Evolutionary conservation across 1,140 invertebrate species (phyloP), one percentile per base, ranked within the genome.

Genomic region (Papilio aristodemus): DNA sequence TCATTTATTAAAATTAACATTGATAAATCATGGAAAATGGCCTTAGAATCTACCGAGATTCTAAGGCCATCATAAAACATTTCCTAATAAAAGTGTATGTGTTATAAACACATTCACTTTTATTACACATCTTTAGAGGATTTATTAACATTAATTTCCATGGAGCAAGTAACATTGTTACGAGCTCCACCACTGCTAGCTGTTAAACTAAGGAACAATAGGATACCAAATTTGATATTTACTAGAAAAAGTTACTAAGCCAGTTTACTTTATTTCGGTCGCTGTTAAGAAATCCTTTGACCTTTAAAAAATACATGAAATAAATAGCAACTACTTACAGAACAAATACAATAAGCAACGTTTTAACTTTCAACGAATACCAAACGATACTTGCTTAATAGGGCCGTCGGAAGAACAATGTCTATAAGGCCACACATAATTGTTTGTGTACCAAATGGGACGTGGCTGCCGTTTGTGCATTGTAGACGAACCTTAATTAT

Each of bases 391-490:
- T 7, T 25, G 63, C 63, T 66, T 66, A 66, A 66, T 46, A 66
- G 63, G 63, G 39, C 63, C n/a, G 62, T 13, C 39, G 25, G 36
- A 36, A 66, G 63, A 46, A 46, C 63, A 66, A 66, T 46, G 63
- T 66, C 43, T 50, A 66, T 50, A 46, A 46, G 38, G 62, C 59
- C 63, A 66, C 63, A 66, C 63, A 50, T 66, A 66, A 66, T 66
- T 66, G 63, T 66, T 66, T 50, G 63, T 66, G 63, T 46, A 66
- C 63, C 41, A 66, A 66, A 66, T 46, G 43, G 41, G 63, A 66
- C 25, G 25, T 66, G 25, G 63, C 63, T 46, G 43, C 63, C 63
- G 63, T 50, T 66, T 66, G 63, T 66, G 63, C 43, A 66, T 64
- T 64, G 62, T 66, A 46, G 27, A 66, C 39, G 38, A 10, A 46